Conservation (phyloP, 2,797 vertebrate species). For the Pseudochirops corinnae region DNA sequence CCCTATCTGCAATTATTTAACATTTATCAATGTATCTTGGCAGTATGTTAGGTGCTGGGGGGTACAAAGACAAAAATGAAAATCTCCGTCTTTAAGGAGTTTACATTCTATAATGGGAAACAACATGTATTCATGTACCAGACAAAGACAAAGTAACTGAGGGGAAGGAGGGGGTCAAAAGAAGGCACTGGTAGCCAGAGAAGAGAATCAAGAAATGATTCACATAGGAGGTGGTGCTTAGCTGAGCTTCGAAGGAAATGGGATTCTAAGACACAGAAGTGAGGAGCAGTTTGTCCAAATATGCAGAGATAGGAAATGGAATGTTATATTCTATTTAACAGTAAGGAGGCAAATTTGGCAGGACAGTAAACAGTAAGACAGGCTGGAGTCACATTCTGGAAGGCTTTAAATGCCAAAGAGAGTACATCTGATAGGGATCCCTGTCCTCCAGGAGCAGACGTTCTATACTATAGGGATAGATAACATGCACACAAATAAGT, state of each 20-base stretch:
- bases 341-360: background rate
- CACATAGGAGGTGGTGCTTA: background rate
- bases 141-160: background rate
- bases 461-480: background rate
- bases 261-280: background rate
- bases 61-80: background rate
- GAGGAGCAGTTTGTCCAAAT: background rate
- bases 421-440: background rate
- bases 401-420: background rate
- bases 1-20: background rate
- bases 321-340: background rate
- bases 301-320: background rate
- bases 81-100: background rate
- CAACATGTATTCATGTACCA: background rate
- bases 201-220: background rate
- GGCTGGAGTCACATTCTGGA: background rate
- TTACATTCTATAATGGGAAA: background rate
- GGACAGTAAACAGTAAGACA: background rate
- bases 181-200: background rate
- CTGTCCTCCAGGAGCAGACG: background rate
- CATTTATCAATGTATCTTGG: background rate
- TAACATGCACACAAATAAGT: background rate
- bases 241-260: background rate
- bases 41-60: background rate
- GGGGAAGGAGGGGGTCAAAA: background rate